These are phyloP conservation scores for Philopedon plagiatum DNA, from an alignment of 2,888 invertebrate species.

Conservation along the genomic window DNA sequence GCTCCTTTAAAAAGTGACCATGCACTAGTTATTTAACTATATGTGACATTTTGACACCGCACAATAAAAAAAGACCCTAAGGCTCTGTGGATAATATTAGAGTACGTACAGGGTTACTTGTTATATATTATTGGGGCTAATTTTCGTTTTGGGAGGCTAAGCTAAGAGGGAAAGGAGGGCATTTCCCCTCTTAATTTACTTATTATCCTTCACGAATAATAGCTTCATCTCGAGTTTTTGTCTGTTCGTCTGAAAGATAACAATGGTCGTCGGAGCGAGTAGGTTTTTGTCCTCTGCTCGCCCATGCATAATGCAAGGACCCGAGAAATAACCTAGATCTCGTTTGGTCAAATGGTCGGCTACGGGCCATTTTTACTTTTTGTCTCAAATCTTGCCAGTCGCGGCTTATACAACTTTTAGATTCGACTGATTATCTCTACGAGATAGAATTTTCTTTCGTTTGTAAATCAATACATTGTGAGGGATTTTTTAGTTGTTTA, in stretches of 20 bases:
- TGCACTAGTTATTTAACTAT: no score
- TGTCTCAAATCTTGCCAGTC: conserved; percentile 36
- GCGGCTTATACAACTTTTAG: conserved; percentile 50
- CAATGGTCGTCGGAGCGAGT: conserved; percentile 35
- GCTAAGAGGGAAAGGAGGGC: no score
- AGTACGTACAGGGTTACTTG: no score
- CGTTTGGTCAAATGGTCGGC: conserved; percentile 41
- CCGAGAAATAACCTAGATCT: conserved; percentile 34
- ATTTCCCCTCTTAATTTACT: conserved; percentile 23
- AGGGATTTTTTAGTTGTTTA: conserved; percentile 11
- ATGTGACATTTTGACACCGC: no score
- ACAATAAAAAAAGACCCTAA: no score
- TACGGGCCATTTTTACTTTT: conserved; percentile 26
- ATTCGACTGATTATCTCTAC: conserved; percentile 41
- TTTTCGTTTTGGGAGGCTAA: no score
- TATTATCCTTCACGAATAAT: conserved; percentile 41
- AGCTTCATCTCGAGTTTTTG: conserved; percentile 45
- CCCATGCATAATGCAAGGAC: conserved; percentile 46
- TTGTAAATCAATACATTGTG: conserved; percentile 24
- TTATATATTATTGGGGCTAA: no score
- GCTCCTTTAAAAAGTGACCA: no score
- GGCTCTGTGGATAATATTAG: no score
- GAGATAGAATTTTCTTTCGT: conserved; percentile 19
- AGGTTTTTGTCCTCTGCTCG: conserved; percentile 31
- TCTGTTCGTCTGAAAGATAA: conserved; percentile 31